A percentile compares a stretch with the other conserved stretches of the same genome.
phyloP scores from a whole-genome alignment of 1,140 invertebrate species.

The Drosophila trapezifrons region DNA sequence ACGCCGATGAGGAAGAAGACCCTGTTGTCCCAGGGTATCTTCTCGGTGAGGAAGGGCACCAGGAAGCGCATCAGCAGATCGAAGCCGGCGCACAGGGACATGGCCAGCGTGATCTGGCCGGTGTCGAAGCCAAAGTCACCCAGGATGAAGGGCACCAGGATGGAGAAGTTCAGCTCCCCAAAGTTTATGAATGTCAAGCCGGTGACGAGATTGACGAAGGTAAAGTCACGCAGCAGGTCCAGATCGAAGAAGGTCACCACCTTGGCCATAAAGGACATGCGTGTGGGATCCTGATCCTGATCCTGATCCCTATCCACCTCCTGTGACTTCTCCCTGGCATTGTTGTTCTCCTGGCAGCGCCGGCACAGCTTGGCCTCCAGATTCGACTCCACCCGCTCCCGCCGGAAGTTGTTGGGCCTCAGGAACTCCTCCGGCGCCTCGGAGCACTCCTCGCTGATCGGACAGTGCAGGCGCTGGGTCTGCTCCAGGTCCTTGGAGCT shows the following conservation, averaged over 20 bases:
- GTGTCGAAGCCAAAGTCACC: constrained; percentile 86
- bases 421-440: constrained; percentile 43
- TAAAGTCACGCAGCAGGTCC: constrained; percentile 87
- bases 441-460: constrained; percentile 54
- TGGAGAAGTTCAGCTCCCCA: constrained; percentile 89
- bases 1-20: constrained; percentile 89
- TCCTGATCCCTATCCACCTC: constrained; percentile 1
- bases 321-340: constrained; percentile 13
- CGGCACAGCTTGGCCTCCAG: constrained; percentile 54
- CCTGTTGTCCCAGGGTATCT: constrained; percentile 87
- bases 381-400: constrained; percentile 70
- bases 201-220: constrained; percentile 88
- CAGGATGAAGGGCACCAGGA: constrained; percentile 89
- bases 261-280: constrained; percentile 84
- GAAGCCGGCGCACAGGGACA: constrained; percentile 86
- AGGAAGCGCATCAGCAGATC: constrained; percentile 87
- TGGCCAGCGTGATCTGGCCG: constrained; percentile 86
- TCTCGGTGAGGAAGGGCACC: constrained; percentile 87
- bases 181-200: constrained; percentile 89
- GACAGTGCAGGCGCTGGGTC: constrained; percentile 54
- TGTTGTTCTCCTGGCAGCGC: constrained; percentile 57
- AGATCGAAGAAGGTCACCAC: constrained; percentile 88
- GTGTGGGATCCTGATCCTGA: neutral
- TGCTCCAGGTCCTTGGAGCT: constrained; percentile 76
- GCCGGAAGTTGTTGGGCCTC: constrained; percentile 74